phyloP scores from a whole-genome alignment of 2,113 vertebrate genomes.

The Vulpes vulpes region DNA sequence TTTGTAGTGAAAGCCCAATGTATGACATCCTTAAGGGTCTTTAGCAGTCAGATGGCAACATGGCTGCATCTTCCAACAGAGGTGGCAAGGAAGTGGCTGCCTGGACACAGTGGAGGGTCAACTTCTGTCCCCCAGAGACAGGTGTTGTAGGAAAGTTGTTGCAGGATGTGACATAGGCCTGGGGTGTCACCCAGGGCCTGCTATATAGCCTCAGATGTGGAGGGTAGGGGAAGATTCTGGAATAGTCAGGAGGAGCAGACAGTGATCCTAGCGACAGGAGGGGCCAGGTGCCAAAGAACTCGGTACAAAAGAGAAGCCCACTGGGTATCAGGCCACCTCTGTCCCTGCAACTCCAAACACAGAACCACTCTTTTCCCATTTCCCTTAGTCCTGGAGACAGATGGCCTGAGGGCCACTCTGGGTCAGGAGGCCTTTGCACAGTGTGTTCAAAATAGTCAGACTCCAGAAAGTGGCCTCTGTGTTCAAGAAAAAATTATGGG shows the following conservation, averaged over 20 bases:
- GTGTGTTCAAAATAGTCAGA: not conserved
- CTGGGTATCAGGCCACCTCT: not conserved
- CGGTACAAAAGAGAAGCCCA: not conserved
- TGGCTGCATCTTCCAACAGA: not conserved
- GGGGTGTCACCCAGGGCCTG: not conserved
- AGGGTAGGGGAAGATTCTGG: not conserved
- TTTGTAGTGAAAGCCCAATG: not conserved
- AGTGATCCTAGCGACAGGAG: not conserved
- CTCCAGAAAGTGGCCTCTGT: not conserved
- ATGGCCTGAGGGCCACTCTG: not conserved
- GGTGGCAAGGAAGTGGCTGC: not conserved
- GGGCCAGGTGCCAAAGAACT: not conserved
- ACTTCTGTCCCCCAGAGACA: not conserved
- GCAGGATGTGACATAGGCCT: not conserved
- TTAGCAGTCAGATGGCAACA: not conserved
- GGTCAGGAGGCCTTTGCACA: not conserved
- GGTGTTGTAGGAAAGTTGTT: too few relatives aligned
- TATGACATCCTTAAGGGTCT: not conserved
- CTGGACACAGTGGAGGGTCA: not conserved
- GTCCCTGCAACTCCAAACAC: not conserved
- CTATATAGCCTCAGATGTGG: not conserved
- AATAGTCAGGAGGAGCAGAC: not conserved
- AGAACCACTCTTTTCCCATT: rapidly evolving
- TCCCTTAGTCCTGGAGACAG: not conserved
- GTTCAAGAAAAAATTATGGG: not conserved